These are phyloP conservation scores for Prionailurus viverrinus DNA, from an alignment of 2,113 vertebrate genomes.

Conservation along the genomic window DNA sequence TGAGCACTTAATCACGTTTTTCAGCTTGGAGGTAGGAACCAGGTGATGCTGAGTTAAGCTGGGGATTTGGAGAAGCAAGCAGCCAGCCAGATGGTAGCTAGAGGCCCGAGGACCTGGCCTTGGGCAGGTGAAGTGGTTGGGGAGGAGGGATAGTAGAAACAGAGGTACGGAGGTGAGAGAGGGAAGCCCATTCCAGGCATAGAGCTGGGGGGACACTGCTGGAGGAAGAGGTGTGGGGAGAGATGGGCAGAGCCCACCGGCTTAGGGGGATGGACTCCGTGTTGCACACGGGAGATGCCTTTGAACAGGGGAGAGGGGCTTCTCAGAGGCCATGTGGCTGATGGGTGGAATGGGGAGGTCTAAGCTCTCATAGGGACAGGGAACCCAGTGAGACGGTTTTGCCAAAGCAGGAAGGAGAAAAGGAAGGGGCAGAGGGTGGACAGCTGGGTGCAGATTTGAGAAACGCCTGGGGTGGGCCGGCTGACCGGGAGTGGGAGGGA, in stretches of 20 bases:
- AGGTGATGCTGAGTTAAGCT: neutral
- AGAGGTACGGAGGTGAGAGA: neutral
- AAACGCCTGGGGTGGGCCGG: neutral
- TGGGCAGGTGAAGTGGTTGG: neutral
- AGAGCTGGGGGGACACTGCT: fast-evolving
- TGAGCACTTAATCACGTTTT: neutral
- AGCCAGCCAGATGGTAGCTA: fast-evolving
- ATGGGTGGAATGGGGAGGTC: too few relatives aligned
- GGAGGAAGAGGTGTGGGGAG: neutral
- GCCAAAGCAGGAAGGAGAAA: neutral
- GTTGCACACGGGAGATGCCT: neutral
- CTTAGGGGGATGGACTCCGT: fast-evolving
- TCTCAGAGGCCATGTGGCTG: neutral
- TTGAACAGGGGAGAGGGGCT: neutral
- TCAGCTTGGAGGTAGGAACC: neutral
- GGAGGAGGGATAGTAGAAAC: neutral
- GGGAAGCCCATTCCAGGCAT: neutral
- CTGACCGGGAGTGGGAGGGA: neutral
- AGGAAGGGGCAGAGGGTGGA: neutral
- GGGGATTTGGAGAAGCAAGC: neutral
- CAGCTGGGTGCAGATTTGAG: neutral
- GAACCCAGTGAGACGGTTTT: neutral
- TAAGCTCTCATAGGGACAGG: neutral
- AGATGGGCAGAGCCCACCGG: fast-evolving
- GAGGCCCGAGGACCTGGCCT: neutral